Conservation (phyloP, 2,888 invertebrate genomes). For the Sepiola atlantica region DNA sequence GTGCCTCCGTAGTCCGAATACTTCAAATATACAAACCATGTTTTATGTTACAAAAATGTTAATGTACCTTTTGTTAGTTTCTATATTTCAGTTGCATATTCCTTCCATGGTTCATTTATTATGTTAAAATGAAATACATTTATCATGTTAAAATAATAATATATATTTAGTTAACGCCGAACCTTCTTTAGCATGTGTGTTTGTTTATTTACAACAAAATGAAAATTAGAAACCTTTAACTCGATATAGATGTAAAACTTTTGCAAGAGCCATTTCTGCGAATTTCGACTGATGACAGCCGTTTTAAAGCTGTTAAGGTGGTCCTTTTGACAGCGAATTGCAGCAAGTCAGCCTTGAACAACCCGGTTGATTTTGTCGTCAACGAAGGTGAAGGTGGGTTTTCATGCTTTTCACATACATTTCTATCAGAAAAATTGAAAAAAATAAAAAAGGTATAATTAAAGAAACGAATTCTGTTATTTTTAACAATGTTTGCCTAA, state of each 20-base stretch:
- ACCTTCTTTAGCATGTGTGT: neutral
- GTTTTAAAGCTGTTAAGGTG: conserved; percentile 67
- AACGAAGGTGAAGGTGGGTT: conserved; percentile 72
- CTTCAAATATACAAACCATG: too few species aligned
- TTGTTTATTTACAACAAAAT: neutral
- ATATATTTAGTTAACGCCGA: too few species aligned
- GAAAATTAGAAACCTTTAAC: neutral
- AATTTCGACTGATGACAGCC: conserved; percentile 65
- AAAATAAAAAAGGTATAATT: too few species aligned
- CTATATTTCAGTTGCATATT: too few species aligned
- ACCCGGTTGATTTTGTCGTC: conserved; percentile 72
- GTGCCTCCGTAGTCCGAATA: neutral
- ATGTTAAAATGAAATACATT: too few species aligned
- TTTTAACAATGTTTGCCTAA: too few species aligned
- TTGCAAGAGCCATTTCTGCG: conserved; percentile 62
- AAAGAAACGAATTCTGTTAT: too few species aligned
- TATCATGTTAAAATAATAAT: too few species aligned
- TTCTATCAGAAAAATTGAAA: too few species aligned
- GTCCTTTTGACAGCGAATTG: conserved; percentile 70
- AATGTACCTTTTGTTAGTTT: neutral
- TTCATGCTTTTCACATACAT: neutral
- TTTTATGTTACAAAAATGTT: neutral
- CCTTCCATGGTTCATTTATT: neutral
- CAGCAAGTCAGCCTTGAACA: conserved; percentile 70
- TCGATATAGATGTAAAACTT: conserved; percentile 61